Percentiles rank a stretch among this genome's conserved stretches.
Evolutionary conservation across 2,888 invertebrate genomes (phyloP).

Genomic region (Pollenia amentaria): DNA sequence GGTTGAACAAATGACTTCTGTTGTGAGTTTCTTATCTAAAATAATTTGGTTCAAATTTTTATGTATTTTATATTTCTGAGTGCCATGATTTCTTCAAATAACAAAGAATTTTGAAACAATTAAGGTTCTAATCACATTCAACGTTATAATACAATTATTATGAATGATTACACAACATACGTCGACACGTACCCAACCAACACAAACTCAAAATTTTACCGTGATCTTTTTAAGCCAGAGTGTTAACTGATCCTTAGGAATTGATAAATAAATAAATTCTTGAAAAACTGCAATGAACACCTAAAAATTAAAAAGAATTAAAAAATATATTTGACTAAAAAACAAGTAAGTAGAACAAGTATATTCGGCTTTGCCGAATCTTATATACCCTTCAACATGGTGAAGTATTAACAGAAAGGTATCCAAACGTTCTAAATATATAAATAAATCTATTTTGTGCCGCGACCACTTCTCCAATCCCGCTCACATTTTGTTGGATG

Average conservation of each 20-base stretch:
- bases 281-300: slow-evolving; percentile 17
- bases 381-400: no score
- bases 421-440: no score
- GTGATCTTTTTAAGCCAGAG: slow-evolving; percentile 30
- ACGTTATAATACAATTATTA: slow-evolving; percentile 53
- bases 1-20: background rate
- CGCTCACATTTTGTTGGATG: no score
- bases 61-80: background rate
- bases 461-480: no score
- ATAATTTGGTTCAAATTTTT: background rate
- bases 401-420: no score
- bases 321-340: slow-evolving; percentile 13
- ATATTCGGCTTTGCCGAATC: no score
- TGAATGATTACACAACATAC: slow-evolving; percentile 50
- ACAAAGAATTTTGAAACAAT: background rate
- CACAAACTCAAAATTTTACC: background rate
- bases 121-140: slow-evolving; percentile 42
- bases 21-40: slow-evolving; percentile 15
- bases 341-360: no score
- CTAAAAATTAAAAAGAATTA: background rate
- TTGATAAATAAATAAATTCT: slow-evolving; percentile 54
- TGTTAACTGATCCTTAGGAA: slow-evolving; percentile 61
- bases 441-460: no score
- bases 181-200: slow-evolving; percentile 33
- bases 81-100: background rate